Base-by-base conservation (phyloP, 2,888 invertebrate genomes). In the Eilema griseolum region DNA sequence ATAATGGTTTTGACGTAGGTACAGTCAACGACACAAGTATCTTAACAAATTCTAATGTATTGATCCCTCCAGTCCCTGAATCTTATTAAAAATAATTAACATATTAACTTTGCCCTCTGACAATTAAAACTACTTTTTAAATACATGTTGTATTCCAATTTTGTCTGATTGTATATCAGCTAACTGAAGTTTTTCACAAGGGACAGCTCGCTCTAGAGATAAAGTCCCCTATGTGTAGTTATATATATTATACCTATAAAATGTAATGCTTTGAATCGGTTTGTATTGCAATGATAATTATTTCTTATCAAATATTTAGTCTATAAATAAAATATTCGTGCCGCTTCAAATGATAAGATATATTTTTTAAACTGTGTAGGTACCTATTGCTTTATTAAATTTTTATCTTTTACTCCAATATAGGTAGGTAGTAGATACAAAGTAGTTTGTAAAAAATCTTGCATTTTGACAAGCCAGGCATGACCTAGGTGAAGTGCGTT, bases 401-500 rank as follows among this genome's bases (percentile, higher is more conserved):
- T 41, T 41, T 41, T 16, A 16, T 41, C 41, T 16, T 41, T 41
- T 41, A 16, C 41, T 41, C 4, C 12, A 12, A 37, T 37, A 37
- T 7, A 12, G 12, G 37, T 37, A 37, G 14, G n/a, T n/a, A n/a
- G n/a, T n/a, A n/a, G n/a, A 28, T 28, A 28, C 28, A 28, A 8
- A 33, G 4, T 46, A 20, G 8, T 7, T n/a, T 52, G n/a, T 52
- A n/a, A 0, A 8, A 52, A 20, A 52, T 0, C 11, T 7, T n/a
- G 7, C 16, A 41, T 10, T 41, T 41, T 26, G 62, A 41, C 62
- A 41, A 20, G 41, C 20, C 11, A 16, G 11, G 37, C 41, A 20
- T 62, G 62, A 41, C 62, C 62, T 26, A 62, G 5, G 11, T 62
- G 62, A 62, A 41, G 10, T 20, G 20, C n/a, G 20, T 52, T 52